These are phyloP conservation scores for Odiellus spinosus DNA, from an alignment of 2,888 invertebrate species.

Conservation along the genomic window DNA sequence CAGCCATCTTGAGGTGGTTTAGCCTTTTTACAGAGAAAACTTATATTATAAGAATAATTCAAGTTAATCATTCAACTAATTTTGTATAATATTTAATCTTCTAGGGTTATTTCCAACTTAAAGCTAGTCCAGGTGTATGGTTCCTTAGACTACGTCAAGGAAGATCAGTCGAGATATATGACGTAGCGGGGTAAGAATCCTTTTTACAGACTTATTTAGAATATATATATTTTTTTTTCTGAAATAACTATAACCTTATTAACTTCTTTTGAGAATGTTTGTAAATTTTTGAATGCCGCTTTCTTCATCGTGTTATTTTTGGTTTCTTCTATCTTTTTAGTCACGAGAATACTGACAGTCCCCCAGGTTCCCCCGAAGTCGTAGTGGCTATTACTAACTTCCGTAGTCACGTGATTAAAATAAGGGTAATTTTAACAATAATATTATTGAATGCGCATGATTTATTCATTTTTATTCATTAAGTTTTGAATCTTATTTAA, in stretches of 20 bases:
- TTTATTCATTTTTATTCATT: too few species aligned
- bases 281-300: background rate
- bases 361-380: constrained; percentile 48
- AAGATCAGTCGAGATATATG: constrained; percentile 83
- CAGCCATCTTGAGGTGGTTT: background rate
- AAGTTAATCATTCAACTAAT: too few species aligned
- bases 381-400: constrained; percentile 65
- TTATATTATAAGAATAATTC: background rate
- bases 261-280: background rate
- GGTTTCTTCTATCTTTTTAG: constrained; percentile 34
- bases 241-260: background rate
- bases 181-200: constrained; percentile 43
- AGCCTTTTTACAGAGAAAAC: background rate
- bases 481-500: too few species aligned
- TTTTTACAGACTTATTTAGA: constrained; percentile 4
- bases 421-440: constrained; percentile 45
- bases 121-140: constrained; percentile 97
- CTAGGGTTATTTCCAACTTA: constrained; percentile 87
- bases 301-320: background rate
- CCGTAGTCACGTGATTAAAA: constrained; percentile 75
- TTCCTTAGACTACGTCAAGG: constrained; percentile 72
- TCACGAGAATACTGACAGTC: constrained; percentile 59
- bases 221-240: background rate
- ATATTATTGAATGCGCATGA: background rate
- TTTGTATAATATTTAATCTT: constrained; percentile 4